Evolutionary conservation across 1,140 invertebrate species (phyloP), one percentile per base, ranked within the genome.

Genomic region (Pogonus chalceus): DNA sequence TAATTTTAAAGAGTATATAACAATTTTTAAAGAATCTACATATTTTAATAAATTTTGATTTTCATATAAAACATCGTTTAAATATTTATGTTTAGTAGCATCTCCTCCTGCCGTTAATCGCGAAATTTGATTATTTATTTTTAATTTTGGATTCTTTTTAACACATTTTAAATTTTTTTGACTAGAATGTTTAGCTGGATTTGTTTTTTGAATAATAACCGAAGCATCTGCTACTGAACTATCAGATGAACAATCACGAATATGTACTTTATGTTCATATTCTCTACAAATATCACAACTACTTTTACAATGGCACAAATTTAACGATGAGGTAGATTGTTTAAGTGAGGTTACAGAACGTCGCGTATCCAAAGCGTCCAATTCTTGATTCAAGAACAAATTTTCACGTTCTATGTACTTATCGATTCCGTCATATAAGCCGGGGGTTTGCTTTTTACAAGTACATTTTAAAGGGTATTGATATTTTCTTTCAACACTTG

Each of bases 321-420:
- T 63, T 1, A 55, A 55, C 43, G 61, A 57, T 2, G 59, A 55
- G 31, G 59, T 59, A 20, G 66, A 53, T 55, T 69, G 58, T 18
- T 66, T 64, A 21, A 60, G 60, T 20, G 65, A 61, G 23, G 68
- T 65, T 43, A 62, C 65, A 23, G 63, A 61, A 51, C 64, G 61
- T 16, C 70, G 56, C 1, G 62, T 66, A 49, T 69, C 59, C 20
- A 74, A 58, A 18, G 62, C 65, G 58, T 64, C 57, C 12, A 58
- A 56, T 52, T 72, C 66, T 22, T 69, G 63, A 12, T 54, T 54
- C 48, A 48, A 54, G 9, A 56, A 61, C 59, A 69, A 62, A 53
- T 66, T 59, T 49, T 68, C 65, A 1, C 62, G 67, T 48, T 56
- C 56, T 35, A 67, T 56, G 54, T 60, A 66, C 0, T 60, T 58